phyloP scores from a whole-genome alignment of 2,113 vertebrate genomes.

The Gyps fulvus region DNA sequence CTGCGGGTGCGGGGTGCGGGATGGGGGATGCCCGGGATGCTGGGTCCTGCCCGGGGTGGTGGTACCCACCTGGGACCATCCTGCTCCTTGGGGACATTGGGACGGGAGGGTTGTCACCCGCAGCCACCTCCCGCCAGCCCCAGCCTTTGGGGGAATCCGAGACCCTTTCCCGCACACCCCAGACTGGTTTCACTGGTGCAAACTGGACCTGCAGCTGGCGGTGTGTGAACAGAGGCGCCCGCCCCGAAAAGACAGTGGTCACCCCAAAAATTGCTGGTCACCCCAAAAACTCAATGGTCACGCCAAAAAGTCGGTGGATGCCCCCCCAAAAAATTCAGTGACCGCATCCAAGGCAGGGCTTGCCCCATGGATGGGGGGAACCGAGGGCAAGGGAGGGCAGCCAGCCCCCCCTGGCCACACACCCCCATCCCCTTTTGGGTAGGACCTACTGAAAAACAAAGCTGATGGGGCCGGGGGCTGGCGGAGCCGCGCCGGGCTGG shows the following conservation, averaged over 20 bases:
- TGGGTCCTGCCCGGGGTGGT: neutral
- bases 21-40: neutral
- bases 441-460: too few relatives aligned
- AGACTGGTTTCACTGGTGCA: neutral
- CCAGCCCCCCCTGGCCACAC: neutral
- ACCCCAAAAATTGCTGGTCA: fast-evolving
- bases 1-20: neutral
- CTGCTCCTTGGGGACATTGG: neutral
- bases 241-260: fast-evolving
- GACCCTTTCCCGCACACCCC: fast-evolving
- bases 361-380: too few relatives aligned
- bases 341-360: fast-evolving
- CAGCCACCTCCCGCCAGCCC: neutral
- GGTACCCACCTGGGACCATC: neutral
- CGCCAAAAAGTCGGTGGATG: fast-evolving
- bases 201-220: neutral
- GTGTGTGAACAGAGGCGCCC: fast-evolving
- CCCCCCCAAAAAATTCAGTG: too few relatives aligned
- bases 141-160: neutral
- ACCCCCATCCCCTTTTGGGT: neutral
- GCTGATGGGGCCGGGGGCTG: neutral
- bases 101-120: neutral
- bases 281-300: neutral
- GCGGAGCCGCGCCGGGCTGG: neutral
- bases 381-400: neutral